phyloP scores from a whole-genome alignment of 1,140 invertebrate species.

The Callitettix versicolor region DNA sequence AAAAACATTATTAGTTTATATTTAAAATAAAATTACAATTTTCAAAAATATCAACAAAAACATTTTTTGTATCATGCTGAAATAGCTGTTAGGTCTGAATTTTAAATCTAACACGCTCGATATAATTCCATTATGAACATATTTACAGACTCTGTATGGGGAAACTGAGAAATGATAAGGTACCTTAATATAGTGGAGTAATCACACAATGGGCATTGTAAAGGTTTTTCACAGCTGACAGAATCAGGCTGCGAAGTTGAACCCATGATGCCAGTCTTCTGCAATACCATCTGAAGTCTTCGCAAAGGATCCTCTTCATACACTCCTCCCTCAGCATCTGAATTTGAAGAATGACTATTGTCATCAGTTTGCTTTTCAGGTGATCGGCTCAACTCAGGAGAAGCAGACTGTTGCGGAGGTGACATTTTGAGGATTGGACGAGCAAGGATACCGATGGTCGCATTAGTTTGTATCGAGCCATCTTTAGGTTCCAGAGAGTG shows the following conservation, averaged over 20 bases:
- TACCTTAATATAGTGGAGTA: constrained; percentile 20
- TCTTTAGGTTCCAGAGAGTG: not conserved
- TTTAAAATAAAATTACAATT: no score
- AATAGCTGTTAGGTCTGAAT: no score
- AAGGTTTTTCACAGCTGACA: constrained; percentile 15
- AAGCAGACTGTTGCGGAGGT: not conserved
- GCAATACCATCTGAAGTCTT: constrained; percentile 22
- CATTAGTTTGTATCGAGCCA: not conserved
- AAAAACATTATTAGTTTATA: no score
- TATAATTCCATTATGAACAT: no score
- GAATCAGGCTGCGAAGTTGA: not conserved
- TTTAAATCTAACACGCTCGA: not conserved
- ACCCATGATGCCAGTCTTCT: constrained; percentile 18
- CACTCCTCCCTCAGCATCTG: not conserved
- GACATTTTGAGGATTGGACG: not conserved
- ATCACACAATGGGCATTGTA: constrained; percentile 22
- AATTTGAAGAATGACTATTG: not conserved
- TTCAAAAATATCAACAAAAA: no score
- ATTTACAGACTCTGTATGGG: no score
- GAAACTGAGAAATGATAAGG: no score
- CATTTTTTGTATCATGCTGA: no score
- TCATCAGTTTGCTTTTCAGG: not conserved
- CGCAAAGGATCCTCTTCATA: constrained; percentile 16
- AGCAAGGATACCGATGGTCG: not conserved
- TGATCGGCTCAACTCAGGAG: not conserved